These are phyloP conservation scores for Hylaea fasciaria DNA, from an alignment of 2,888 invertebrate species.

Conservation along the genomic window DNA sequence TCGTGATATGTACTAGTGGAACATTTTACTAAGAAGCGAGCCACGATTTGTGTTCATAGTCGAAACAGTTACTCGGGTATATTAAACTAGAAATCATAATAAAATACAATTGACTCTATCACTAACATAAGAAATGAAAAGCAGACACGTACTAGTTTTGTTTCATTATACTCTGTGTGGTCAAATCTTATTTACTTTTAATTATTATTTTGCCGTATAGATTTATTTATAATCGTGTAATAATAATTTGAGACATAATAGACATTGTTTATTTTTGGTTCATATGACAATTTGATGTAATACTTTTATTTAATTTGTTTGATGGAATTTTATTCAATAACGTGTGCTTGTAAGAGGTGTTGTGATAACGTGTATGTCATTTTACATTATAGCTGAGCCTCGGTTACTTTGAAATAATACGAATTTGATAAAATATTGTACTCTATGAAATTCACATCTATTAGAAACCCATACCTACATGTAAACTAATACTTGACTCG, in stretches of 20 bases:
- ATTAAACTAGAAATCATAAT: slow-evolving; percentile 71
- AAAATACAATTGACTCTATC: slow-evolving; percentile 66
- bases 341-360: slow-evolving; percentile 62
- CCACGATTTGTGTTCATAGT: slow-evolving; percentile 83
- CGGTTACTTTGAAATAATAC: slow-evolving; percentile 27
- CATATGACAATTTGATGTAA: slow-evolving; percentile 62
- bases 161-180: slow-evolving; percentile 70
- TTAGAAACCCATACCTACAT: slow-evolving; percentile 12
- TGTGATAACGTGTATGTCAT: slow-evolving; percentile 47
- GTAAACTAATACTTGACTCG: slow-evolving; percentile 56
- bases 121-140: slow-evolving; percentile 54
- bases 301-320: slow-evolving; percentile 51
- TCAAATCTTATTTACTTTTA: slow-evolving; percentile 66
- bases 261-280: slow-evolving; percentile 66
- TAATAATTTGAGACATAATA: slow-evolving; percentile 79
- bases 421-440: slow-evolving; percentile 34
- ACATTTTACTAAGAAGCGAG: slow-evolving; percentile 70
- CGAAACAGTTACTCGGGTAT: slow-evolving; percentile 74
- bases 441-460: slow-evolving; percentile 33
- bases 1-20: slow-evolving; percentile 72
- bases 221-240: slow-evolving; percentile 61
- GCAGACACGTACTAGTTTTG: slow-evolving; percentile 60
- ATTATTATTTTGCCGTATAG: slow-evolving; percentile 67
- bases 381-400: slow-evolving; percentile 42
- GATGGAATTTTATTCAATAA: slow-evolving; percentile 35